Evolutionary conservation across 1,140 invertebrate genomes (phyloP).

Genomic region (Penaeus indicus): DNA sequence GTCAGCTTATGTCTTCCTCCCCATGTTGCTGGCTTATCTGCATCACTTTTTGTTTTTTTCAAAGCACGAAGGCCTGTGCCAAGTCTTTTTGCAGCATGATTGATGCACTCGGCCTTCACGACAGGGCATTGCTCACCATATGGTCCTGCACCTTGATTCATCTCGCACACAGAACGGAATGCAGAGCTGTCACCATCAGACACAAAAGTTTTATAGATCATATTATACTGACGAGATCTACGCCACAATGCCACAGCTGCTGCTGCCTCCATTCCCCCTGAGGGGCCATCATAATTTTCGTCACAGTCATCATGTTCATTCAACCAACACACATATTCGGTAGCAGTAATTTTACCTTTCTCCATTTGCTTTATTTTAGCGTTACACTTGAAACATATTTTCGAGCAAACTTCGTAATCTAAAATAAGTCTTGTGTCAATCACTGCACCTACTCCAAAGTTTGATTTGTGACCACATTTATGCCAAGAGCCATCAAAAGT

Average conservation of each 20-base stretch:
- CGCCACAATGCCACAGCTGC: constrained; percentile 34
- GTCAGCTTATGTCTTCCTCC: too few species aligned
- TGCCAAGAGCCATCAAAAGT: constrained; percentile 41
- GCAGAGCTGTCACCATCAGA: constrained; percentile 44
- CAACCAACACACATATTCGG: constrained; percentile 30
- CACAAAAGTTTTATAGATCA: constrained; percentile 37
- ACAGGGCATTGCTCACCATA: constrained; percentile 19
- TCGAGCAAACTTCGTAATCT: constrained; percentile 36
- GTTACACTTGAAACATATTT: constrained; percentile 28
- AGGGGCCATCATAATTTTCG: constrained; percentile 37
- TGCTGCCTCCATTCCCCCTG: constrained; percentile 39
- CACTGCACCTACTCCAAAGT: constrained; percentile 37
- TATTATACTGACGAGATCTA: constrained; percentile 25
- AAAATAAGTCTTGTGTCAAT: constrained; percentile 31
- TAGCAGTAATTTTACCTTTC: constrained; percentile 27
- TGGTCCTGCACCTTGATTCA: constrained; percentile 15
- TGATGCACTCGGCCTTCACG: constrained; percentile 29
- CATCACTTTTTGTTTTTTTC: too few species aligned
- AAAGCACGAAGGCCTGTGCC: too few species aligned
- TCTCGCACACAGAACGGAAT: constrained; percentile 26
- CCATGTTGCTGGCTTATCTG: too few species aligned
- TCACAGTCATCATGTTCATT: constrained; percentile 26
- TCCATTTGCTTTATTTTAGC: constrained; percentile 27
- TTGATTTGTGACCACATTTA: constrained; percentile 35
- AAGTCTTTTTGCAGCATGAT: too few species aligned